Evolutionary conservation across 2,113 vertebrate species (phyloP).

Genomic region (Carettochelys insculpta): DNA sequence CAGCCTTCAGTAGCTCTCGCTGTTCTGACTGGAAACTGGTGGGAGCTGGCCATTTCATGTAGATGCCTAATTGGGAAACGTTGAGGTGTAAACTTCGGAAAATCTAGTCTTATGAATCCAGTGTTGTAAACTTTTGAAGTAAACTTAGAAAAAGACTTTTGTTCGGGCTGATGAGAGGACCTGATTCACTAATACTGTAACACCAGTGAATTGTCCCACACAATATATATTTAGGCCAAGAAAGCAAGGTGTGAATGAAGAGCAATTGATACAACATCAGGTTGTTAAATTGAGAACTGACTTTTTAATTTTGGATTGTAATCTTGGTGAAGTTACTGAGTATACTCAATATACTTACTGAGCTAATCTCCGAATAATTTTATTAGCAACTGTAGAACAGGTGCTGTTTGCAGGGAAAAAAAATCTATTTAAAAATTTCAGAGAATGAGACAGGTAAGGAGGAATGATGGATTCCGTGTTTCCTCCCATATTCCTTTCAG

Average conservation of each 20-base stretch:
- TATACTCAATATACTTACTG: too few species aligned
- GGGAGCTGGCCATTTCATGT: neutral
- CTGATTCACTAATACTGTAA: neutral
- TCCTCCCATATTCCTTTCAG: neutral
- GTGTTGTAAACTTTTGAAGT: neutral
- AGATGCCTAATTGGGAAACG: neutral
- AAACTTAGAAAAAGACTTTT: too few species aligned
- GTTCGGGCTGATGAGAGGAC: fast-evolving
- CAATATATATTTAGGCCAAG: neutral
- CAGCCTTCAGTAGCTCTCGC: neutral
- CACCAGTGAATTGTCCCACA: neutral
- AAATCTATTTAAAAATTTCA: neutral
- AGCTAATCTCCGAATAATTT: neutral
- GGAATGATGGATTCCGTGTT: neutral
- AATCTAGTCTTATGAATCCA: neutral
- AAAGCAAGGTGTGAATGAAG: neutral
- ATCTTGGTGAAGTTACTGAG: constrained; percentile 38
- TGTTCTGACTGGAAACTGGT: neutral
- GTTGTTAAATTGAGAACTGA: constrained; percentile 8
- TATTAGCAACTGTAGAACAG: neutral
- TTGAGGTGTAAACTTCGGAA: neutral
- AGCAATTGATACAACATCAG: neutral
- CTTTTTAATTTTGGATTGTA: neutral
- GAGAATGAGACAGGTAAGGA: neutral
- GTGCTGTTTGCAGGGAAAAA: neutral